Base-by-base conservation (phyloP, 2,888 invertebrate species). In the Nudaria mundana region DNA sequence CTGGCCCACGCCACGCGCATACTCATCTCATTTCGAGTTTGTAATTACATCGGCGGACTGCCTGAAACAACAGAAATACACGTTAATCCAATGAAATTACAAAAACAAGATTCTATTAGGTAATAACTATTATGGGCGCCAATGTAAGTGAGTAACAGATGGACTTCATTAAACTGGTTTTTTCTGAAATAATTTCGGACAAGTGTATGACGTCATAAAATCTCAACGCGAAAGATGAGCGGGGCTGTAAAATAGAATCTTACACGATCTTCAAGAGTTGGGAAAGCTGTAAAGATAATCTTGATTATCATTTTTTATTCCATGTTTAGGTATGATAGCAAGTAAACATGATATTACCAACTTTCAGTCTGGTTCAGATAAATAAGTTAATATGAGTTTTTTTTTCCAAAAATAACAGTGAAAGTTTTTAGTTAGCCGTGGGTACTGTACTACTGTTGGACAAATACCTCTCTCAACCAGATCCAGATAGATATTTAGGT, bases 1-100 rank as follows among this genome's bases (percentile, higher is more conserved):
- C 85, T 76, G 73, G 83, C 85, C 87, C 86, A 87, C 74, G 86
- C 85, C 82, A 83, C 85, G 76, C 86, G 87, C 88, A 87, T 87
- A 80, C 88, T 88, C 88, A 88, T 88, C 84, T 87, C 87, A 87
- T 87, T 81, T 76, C 87, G 87, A 72, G 71, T 83, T 76, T 75
- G 76, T 79, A 77, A 71, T 84, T 80, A 85, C 85, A 78, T 79
- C 81, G 81, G 83, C 71, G 66, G 81, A 77, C 76, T 78, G 84
- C 86, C 87, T 88, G 86, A 48, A 87, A 87, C 85, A 87, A 87
- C 63, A 76, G 63, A 63, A 56, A 53, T 43, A 34, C 47, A 46
- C 66, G 69, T 77, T 78, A 73, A 72, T 74, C 70, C 70, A 65
- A 66, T 58, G 50, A 63, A 61, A 70, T 71, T 67, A 67, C 54